Percentiles rank a stretch among this genome's conserved stretches.
These are phyloP conservation scores for Fabriciana adippe DNA, from an alignment of 2,888 invertebrate species.

Conservation along the genomic window DNA sequence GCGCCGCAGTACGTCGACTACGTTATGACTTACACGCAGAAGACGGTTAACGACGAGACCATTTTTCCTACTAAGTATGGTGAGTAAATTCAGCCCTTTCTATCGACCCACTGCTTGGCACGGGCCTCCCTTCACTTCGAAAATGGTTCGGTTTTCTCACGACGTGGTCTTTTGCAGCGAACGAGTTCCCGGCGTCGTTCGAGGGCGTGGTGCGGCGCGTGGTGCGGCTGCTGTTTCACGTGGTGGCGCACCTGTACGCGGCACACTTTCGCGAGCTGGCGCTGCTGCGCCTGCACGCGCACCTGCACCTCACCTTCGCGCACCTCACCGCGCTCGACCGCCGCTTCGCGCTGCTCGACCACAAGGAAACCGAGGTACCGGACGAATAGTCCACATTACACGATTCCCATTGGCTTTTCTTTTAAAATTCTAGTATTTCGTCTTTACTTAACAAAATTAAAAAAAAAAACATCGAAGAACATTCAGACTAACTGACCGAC, in stretches of 20 bases:
- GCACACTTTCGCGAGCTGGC: slow-evolving; percentile 98
- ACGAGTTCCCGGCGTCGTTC: slow-evolving; percentile 96
- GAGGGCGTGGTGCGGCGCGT: slow-evolving; percentile 98
- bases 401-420: background rate
- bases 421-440: background rate
- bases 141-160: too few species aligned
- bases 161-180: slow-evolving; percentile 79
- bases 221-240: slow-evolving; percentile 97
- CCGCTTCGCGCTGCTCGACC: slow-evolving; percentile 95
- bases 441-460: too few species aligned
- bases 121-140: slow-evolving; percentile 60
- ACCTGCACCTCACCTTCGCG: slow-evolving; percentile 98
- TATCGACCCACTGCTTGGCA: too few species aligned
- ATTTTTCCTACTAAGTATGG: slow-evolving; percentile 98
- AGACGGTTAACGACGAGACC: slow-evolving; percentile 97
- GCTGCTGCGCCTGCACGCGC: slow-evolving; percentile 95
- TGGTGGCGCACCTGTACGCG: slow-evolving; percentile 98
- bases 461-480: too few species aligned
- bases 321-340: slow-evolving; percentile 94
- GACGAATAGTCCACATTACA: background rate
- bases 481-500: too few species aligned
- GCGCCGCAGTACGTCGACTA: slow-evolving; percentile 99
- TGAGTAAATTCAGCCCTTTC: slow-evolving; percentile 67
- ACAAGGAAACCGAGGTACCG: slow-evolving; percentile 93
- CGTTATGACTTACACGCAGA: slow-evolving; percentile 99